Conservation (phyloP, 2,113 vertebrate genomes). For the Indicator maculatus region DNA sequence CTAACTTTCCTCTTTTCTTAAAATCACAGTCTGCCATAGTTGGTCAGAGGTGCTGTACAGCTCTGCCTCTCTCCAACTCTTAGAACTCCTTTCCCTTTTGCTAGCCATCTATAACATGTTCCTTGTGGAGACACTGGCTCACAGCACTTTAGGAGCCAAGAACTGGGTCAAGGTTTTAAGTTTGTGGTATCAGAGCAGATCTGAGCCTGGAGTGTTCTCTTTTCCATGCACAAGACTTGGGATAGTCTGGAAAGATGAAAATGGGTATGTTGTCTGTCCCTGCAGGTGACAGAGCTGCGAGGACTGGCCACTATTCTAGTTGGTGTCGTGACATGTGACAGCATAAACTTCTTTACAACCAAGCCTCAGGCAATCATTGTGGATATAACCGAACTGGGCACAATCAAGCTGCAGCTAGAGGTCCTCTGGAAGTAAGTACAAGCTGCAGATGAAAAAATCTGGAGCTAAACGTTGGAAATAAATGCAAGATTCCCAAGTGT, state of each 20-base stretch:
- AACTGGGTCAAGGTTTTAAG: rapidly evolving
- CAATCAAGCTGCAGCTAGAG: constrained; percentile 94
- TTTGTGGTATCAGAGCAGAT: not conserved
- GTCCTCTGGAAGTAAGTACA: constrained; percentile 92
- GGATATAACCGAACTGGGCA: constrained; percentile 95
- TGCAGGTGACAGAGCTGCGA: constrained; percentile 90
- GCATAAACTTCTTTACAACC: constrained; percentile 87
- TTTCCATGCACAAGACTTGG: rapidly evolving
- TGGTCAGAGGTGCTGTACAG: not conserved
- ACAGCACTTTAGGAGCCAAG: not conserved
- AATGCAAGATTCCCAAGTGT: rapidly evolving
- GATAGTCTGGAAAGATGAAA: not conserved
- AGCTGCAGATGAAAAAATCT: not conserved
- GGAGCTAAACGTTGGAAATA: not conserved
- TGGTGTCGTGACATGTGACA: constrained; percentile 88
- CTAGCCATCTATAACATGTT: rapidly evolving
- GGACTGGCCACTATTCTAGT: constrained; percentile 88
- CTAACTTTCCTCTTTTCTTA: not conserved
- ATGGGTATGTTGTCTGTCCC: not conserved
- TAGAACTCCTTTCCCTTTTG: no score
- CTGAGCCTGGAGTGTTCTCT: not conserved
- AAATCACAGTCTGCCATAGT: not conserved
- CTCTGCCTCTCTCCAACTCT: not conserved
- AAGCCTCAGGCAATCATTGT: constrained; percentile 88
- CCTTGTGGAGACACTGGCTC: not conserved